Percentiles rank a stretch among this genome's conserved stretches.
Evolutionary conservation across 2,888 invertebrate species (phyloP).

Genomic region (Buathra laborator): DNA sequence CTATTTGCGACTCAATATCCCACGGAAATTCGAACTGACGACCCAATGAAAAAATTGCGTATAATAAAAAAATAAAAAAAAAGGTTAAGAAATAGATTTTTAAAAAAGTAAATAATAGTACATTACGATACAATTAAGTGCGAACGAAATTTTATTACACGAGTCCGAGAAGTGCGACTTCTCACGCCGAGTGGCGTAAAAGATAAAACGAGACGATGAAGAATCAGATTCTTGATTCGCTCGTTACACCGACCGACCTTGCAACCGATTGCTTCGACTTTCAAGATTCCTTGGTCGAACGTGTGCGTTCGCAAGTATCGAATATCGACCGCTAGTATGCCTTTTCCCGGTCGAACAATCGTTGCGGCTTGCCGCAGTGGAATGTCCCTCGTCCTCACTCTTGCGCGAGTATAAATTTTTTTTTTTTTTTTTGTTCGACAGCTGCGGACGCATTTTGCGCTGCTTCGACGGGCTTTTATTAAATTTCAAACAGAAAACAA

Average conservation of each 20-base stretch:
- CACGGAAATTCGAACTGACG: not conserved
- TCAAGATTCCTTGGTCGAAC: constrained; percentile 40
- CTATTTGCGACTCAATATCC: not conserved
- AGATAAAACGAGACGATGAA: constrained; percentile 1
- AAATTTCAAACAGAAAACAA: constrained; percentile 52
- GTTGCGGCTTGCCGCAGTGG: constrained; percentile 65
- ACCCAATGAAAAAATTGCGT: not conserved
- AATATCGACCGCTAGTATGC: constrained; percentile 65
- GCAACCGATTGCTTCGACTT: constrained; percentile 55
- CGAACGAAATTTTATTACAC: too few relatives aligned
- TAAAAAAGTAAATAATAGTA: constrained; percentile 27
- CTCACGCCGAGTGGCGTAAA: not conserved
- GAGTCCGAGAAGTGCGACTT: too few relatives aligned
- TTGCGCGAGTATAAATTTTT: not conserved
- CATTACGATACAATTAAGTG: too few relatives aligned
- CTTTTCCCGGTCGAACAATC: constrained; percentile 68
- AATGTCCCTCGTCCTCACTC: constrained; percentile 51
- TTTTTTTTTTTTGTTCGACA: not conserved
- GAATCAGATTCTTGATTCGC: constrained; percentile 39
- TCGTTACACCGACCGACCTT: constrained; percentile 62
- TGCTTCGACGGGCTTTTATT: constrained; percentile 61
- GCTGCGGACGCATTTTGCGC: constrained; percentile 24
- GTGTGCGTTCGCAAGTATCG: constrained; percentile 62
- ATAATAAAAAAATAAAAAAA: not conserved
- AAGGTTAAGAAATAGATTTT: not conserved